Conservation (phyloP, 2,797 vertebrate species). For the Chelon auratus region DNA sequence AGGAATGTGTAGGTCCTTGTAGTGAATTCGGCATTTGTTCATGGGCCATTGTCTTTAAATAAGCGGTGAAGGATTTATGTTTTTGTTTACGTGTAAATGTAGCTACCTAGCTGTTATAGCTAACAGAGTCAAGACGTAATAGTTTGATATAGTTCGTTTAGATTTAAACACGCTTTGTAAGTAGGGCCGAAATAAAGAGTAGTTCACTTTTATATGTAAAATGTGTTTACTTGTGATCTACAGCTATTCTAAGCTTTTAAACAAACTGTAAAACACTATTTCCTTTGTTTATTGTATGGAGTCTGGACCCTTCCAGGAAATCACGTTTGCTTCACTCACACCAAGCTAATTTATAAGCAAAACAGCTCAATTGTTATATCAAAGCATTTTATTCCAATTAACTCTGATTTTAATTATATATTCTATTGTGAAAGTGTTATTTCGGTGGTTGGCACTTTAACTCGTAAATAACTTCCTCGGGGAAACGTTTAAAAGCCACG, state of each 20-base stretch:
- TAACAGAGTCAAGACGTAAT: not conserved
- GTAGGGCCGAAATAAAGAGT: not conserved
- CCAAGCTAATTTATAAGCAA: not conserved
- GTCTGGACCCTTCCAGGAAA: not conserved
- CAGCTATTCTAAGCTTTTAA: rapidly evolving
- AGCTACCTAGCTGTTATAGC: not conserved
- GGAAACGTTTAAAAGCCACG: slow-evolving; percentile 32
- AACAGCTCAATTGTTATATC: not conserved
- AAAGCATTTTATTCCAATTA: too few species aligned
- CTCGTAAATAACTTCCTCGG: too few species aligned
- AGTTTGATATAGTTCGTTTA: not conserved
- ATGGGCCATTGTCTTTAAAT: rapidly evolving
- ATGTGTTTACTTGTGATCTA: rapidly evolving
- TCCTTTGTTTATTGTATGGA: rapidly evolving
- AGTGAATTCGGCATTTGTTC: not conserved
- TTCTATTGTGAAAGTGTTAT: too few species aligned
- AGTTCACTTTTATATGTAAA: rapidly evolving
- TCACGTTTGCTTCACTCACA: too few species aligned
- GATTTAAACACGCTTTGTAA: not conserved
- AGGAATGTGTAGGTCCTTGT: rapidly evolving
- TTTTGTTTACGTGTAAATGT: not conserved
- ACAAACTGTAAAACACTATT: rapidly evolving
- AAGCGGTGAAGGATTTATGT: not conserved
- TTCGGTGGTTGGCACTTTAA: too few species aligned
- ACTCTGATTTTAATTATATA: too few species aligned